Evolutionary conservation across 2,113 vertebrate genomes (phyloP), one percentile per base, ranked within the genome.

Genomic region (Motacilla alba): DNA sequence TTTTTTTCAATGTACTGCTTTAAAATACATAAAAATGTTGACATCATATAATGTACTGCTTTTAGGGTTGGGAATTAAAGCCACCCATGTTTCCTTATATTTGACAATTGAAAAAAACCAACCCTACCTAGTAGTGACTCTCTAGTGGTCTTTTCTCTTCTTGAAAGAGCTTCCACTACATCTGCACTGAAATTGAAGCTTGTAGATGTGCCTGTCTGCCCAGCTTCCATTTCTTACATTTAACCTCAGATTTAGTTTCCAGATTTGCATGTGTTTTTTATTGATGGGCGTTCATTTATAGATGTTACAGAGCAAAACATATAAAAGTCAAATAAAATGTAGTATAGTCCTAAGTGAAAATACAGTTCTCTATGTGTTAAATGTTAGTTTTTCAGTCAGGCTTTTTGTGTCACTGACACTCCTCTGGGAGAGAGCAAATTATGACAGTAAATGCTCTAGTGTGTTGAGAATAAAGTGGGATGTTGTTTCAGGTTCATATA

Each of bases 211-310:
- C 76, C 83, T 95, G 70, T 96, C 93, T 91, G 86, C 52, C 63
- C 14, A 91, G 33, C 69, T 96, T 97, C 83, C 24, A n/a, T 86
- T 97, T 96, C 96, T 94, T 95, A 88, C 28, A 44, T 93, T 92
- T 93, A 80, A 31, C 18, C 16, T 94, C 56, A 60, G 44, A 91
- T 96, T 96, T 95, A 94, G 22, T 94, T 97, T 95, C 76, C 56
- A 78, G 90, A 86, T 94, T 92, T 95, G 64, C 90, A 39, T 72
- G 64, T 76, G 92, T 16, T 90, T 83, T 95, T 97, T 95, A 83
- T 89, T 97, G 23, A 75, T 79, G 50, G 62, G 24, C 56, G 17
- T 74, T 92, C 6, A 64, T 89, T 87, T 80, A 21, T 13, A 31
- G 16, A 75, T 47, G 37, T 68, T 59, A 56, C 9, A 43, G 22